Base-by-base conservation (phyloP, 53 echinoderm and acorn worm species). In the Stichopus horrens region DNA sequence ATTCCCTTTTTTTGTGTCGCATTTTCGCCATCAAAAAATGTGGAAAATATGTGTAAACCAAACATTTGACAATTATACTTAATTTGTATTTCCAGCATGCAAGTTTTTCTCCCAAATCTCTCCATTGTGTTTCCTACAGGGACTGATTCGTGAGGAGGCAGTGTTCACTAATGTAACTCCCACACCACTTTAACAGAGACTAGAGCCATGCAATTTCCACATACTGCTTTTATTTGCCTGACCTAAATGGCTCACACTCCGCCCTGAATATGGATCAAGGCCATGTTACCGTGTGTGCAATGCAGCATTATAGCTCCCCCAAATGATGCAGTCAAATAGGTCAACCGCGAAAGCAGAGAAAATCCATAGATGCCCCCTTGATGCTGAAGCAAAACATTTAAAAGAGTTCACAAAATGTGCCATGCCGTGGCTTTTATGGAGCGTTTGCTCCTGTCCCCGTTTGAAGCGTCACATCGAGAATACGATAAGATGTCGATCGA, bases 191-290 rank as follows among this genome's bases (percentile, higher is more conserved):
- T 71, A 71, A 71, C 4, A 63, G 4, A 63, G 63, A n/a, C 14
- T 16, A 20, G 71, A 16, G 71, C 8, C 71, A 71, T 71, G 71
- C 19, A 71, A 16, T 81, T 75, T 53, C 57, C 56, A 56, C 81
- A 81, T 81, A 81, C 81, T 81, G 81, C 81, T 81, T 71, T 81
- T 81, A 81, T 58, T 81, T 81, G 81, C 81, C 81, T 58, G 23
- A 81, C 18, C 81, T 23, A 81, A 81, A 81, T 58, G 81, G 58
- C 81, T 81, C 57, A 14, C 81, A 58, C 20, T 58, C 58, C 58
- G 7, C 57, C 56, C 58, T 81, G 55, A 81, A 81, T 81, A 81
- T 81, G 81, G 81, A 81, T 81, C 81, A 81, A 81, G 81, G 81
- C 81, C 81, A 81, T 81, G 81, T 81, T 81, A 21, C 53, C 53